A percentile compares a stretch with the other conserved stretches of the same genome.
phyloP scores from a whole-genome alignment of 1,140 invertebrate genomes.

The Battus philenor region DNA sequence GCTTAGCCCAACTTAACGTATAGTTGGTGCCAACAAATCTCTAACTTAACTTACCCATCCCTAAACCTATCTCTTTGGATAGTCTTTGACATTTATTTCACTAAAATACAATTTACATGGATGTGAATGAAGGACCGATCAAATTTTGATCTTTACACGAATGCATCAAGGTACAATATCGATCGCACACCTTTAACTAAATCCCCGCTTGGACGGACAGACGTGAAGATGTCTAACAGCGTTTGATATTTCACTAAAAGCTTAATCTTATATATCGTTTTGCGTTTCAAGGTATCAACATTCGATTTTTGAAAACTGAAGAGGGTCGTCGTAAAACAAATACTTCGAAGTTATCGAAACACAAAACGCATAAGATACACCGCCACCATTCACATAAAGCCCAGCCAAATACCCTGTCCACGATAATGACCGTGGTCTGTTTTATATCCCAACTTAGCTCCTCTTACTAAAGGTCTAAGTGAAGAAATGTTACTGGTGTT shows the following conservation, averaged over 20 bases:
- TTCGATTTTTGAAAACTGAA: too few species aligned
- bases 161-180: constrained; percentile 1
- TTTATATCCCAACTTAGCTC: background rate
- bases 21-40: background rate
- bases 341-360: background rate
- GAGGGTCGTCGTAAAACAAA: too few species aligned
- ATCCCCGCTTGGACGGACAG: constrained; percentile 60
- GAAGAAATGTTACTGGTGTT: too few species aligned
- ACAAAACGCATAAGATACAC: too few species aligned
- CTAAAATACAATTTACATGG: constrained; percentile 22
- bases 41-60: constrained; percentile 14
- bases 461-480: background rate
- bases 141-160: constrained; percentile 13
- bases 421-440: background rate
- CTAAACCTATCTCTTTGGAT: constrained; percentile 30
- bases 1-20: constrained; percentile 7
- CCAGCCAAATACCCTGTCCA: constrained; percentile 11
- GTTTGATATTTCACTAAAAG: constrained; percentile 22
- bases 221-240: constrained; percentile 25
- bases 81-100: constrained; percentile 23
- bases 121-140: constrained; percentile 4
- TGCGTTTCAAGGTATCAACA: constrained; percentile 3
- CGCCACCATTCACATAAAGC: background rate
- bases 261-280: constrained; percentile 13
- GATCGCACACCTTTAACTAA: constrained; percentile 25